Conservation (phyloP, 2,113 vertebrate species). For the Oreotrochilus melanogaster region DNA sequence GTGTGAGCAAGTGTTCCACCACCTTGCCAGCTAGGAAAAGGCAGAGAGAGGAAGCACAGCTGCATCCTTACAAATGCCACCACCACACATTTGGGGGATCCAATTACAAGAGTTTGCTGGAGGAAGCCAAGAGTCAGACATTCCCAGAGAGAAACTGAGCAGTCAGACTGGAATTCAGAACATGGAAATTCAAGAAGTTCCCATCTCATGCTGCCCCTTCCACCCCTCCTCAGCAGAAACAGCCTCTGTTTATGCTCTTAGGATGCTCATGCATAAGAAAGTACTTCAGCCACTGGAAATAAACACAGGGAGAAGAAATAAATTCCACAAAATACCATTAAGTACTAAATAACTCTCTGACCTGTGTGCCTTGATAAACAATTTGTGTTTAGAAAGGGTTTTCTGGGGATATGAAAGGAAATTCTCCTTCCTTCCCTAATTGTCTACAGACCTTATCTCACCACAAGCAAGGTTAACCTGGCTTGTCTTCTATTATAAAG, state of each 20-base stretch:
- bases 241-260: too few relatives aligned
- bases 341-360: neutral
- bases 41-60: neutral
- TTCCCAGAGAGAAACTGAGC: neutral
- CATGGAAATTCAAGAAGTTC: neutral
- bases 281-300: neutral
- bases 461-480: neutral
- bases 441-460: neutral
- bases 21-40: neutral
- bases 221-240: neutral
- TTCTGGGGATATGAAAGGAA: neutral
- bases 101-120: accelerated
- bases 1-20: neutral
- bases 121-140: neutral
- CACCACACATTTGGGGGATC: accelerated
- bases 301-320: neutral
- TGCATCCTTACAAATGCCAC: too few relatives aligned
- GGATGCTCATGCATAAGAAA: neutral
- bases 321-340: neutral
- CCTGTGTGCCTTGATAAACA: neutral
- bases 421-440: neutral
- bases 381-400: neutral
- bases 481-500: neutral
- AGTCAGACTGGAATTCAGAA: neutral
- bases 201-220: accelerated